These are phyloP conservation scores for Thecocarcelia acutangulata DNA, from an alignment of 2,888 invertebrate genomes.

Conservation along the genomic window DNA sequence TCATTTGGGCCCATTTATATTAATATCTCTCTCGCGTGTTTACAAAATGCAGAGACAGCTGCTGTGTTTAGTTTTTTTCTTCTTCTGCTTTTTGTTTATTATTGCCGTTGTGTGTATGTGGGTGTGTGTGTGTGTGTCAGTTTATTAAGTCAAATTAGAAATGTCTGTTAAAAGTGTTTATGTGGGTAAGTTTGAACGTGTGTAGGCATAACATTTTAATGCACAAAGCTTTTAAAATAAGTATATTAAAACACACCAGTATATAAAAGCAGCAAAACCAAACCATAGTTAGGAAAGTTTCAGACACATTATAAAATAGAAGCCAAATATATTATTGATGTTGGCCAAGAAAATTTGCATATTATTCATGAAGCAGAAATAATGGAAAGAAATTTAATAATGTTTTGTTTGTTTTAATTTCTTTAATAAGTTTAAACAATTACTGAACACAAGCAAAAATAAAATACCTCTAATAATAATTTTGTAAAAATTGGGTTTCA, in stretches of 20 bases:
- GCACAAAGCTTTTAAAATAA: not conserved
- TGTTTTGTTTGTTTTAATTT: no score
- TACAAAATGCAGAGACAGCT: constrained; percentile 47
- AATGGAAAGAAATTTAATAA: no score
- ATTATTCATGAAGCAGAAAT: no score
- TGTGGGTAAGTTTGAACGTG: not conserved
- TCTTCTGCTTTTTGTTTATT: not conserved
- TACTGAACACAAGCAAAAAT: no score
- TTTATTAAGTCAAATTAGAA: constrained; percentile 17
- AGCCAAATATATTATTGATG: no score
- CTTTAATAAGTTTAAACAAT: no score
- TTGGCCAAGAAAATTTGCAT: no score
- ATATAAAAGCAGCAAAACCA: not conserved
- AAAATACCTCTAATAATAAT: no score
- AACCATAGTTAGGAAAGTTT: not conserved
- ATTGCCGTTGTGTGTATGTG: not conserved
- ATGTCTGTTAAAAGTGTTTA: no score
- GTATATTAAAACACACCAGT: not conserved
- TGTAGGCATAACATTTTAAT: not conserved
- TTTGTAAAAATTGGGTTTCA: no score
- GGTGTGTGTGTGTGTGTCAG: no score
- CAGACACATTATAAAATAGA: no score
- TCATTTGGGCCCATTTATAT: constrained; percentile 68
- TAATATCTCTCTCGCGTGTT: constrained; percentile 64
- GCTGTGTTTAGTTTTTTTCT: constrained; percentile 33